Base-by-base conservation (phyloP, 2,888 invertebrate species). In the Colletes collaris region DNA sequence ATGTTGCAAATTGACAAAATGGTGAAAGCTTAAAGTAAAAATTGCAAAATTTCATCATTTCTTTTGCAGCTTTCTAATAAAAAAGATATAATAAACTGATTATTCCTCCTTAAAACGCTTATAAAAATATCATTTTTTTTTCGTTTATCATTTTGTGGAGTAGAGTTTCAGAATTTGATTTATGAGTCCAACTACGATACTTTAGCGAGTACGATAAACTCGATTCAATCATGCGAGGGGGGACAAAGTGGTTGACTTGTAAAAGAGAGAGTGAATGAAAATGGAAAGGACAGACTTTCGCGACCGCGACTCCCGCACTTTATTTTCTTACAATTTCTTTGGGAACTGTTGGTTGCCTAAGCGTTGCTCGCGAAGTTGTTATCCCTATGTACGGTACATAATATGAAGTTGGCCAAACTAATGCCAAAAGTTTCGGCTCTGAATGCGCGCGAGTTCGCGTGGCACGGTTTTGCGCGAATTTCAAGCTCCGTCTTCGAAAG, bases 281-380 rank as follows among this genome's bases (percentile, higher is more conserved):
- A 79, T 66, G 79, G 62, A 79, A 71, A 77, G 79, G 79, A 55
- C 44, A 55, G 78, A 74, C 63, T 74, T 66, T 65, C 63, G 44
- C 53, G 60, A 19, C 35, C 66, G 70, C 59, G 71, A 75, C 75
- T 75, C 55, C 55, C n/a, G 50, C 62, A 55, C 79, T 79, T 79
- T 79, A 79, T 81, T 60, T 60, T 74, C 76, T 66, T 72, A 35
- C 74, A 65, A 72, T 70, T 76, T 81, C 79, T 75, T 81, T 62
- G 75, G 70, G 78, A 81, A 79, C 77, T 69, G 73, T 67, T 63
- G 66, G 72, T 16, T 58, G 71, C 84, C 79, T 77, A 74, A 82
- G 76, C 84, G 66, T 73, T 79, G 79, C 77, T 70, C 69, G 77
- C 75, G 64, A 84, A 84, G 82, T 84, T 79, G 84, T 84, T 84